Base-by-base conservation (phyloP, 1,140 invertebrate species). In the Bombus balteatus region DNA sequence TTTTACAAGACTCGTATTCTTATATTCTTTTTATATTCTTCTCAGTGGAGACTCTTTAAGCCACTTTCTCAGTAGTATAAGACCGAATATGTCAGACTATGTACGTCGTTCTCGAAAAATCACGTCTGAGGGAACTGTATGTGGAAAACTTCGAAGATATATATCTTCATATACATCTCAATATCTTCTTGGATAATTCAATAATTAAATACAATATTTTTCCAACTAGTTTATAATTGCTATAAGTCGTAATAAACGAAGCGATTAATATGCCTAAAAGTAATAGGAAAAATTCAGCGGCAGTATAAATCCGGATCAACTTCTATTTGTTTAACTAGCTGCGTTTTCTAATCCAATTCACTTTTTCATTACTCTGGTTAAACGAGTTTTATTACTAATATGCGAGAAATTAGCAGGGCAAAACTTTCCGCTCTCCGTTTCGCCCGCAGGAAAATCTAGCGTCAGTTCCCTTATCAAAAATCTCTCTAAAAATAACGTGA, bases 61-160 rank as follows among this genome's bases (percentile, higher is more conserved):
- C 47, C 47, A 53, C 47, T 53, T 53, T 22, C 47, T 34, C 62
- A 78, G 76, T 78, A 47, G 62, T 78, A 66, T 32, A 66, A 78
- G n/a, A 3, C 3, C 13, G 18, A 15, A 78, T 25, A 66, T n/a
- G 28, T 78, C 76, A 66, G 76, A 66, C 76, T 5, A 39, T 10
- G 9, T 70, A 39, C 37, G 28, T 62, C 25, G 37, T 39, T 70
- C 68, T 12, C 10, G 6, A 70, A 37, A 34, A 28, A 62, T 62
- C 59, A 13, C 4, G 12, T 39, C 10, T 3, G 10, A 1, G 15
- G 32, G 9, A 34, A 34, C 22, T 34, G 8, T 3, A 34, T 2
- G 8, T 34, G 32, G 8, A 34, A 37, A 68, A 68, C 32, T 22
- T 34, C 3, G 0, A 3, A 22, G 8, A 22, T 9, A 37, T 3